Evolutionary conservation across 2,113 vertebrate genomes (phyloP).

Genomic region (Astatotilapia flaviijosephi): DNA sequence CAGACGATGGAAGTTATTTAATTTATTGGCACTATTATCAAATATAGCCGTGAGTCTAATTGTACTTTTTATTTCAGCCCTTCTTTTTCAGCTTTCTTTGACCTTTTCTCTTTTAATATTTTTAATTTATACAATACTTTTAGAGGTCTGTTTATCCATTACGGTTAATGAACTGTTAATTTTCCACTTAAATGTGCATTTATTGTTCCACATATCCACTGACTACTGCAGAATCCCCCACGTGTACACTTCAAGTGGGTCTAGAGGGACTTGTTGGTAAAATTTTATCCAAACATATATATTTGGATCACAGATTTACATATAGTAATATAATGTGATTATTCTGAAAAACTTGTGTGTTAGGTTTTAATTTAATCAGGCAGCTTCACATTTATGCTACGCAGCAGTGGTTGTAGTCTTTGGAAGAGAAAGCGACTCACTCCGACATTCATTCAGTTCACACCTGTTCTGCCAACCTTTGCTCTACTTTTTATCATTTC

Average conservation of each 20-base stretch:
- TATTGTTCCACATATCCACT: not conserved
- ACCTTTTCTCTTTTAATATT: not conserved
- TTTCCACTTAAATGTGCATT: not conserved
- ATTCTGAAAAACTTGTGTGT: not conserved
- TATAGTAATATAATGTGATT: not conserved
- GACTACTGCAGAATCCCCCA: not conserved
- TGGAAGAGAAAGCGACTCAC: not conserved
- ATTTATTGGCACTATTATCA: not conserved
- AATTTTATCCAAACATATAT: not conserved
- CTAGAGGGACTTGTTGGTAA: not conserved
- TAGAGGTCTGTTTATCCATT: not conserved
- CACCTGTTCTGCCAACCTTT: slow-evolving; percentile 17
- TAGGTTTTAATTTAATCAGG: not conserved
- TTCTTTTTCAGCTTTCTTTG: not conserved
- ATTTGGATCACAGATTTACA: not conserved
- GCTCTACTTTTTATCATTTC: slow-evolving; percentile 3
- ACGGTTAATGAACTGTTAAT: not conserved
- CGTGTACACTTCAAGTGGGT: not conserved
- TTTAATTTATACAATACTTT: not conserved
- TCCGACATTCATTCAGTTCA: not conserved
- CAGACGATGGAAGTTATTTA: not conserved
- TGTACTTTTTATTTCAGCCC: not conserved
- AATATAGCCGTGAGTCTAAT: not conserved
- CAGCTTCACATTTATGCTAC: not conserved
- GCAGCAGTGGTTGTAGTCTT: not conserved